Percentiles rank a stretch among this genome's conserved stretches.
phyloP scores from a whole-genome alignment of 1,140 invertebrate species.

The Melitaea cinxia region DNA sequence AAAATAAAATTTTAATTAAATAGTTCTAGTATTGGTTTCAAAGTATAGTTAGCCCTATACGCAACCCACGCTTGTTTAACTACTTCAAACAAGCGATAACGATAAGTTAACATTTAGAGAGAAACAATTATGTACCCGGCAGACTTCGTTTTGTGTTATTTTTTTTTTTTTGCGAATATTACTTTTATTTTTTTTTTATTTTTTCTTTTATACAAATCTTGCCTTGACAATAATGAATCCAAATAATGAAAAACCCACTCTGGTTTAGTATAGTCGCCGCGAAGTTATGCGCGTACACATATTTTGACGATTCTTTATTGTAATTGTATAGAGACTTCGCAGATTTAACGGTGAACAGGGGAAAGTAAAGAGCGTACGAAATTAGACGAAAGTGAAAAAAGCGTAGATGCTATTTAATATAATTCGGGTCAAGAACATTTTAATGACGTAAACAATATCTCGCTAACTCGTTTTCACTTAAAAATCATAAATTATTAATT shows the following conservation, averaged over 20 bases:
- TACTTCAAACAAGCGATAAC: background rate
- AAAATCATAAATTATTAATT: conserved; percentile 1
- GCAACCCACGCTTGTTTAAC: background rate
- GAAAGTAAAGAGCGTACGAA: conserved; percentile 25
- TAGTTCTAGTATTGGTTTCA: background rate
- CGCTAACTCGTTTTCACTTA: conserved; percentile 3
- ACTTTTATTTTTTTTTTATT: too few relatives aligned
- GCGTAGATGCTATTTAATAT: conserved; percentile 1
- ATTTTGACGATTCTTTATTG: too few relatives aligned
- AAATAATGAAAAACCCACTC: too few relatives aligned
- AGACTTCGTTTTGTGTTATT: too few relatives aligned
- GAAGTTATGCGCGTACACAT: too few relatives aligned
- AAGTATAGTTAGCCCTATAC: conserved; percentile 1
- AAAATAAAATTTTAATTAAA: too few relatives aligned
- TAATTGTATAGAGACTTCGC: too few relatives aligned
- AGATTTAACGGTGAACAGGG: background rate
- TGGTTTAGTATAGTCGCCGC: too few relatives aligned
- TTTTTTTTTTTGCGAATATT: too few relatives aligned
- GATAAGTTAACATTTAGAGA: background rate
- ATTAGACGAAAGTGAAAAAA: conserved; percentile 20
- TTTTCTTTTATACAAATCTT: too few relatives aligned
- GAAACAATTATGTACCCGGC: too few relatives aligned
- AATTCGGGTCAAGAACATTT: conserved; percentile 20
- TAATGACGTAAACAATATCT: conserved; percentile 8
- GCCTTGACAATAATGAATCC: too few relatives aligned